Evolutionary conservation across 2,797 vertebrate species (phyloP).

Genomic region (Oreochromis mossambicus): DNA sequence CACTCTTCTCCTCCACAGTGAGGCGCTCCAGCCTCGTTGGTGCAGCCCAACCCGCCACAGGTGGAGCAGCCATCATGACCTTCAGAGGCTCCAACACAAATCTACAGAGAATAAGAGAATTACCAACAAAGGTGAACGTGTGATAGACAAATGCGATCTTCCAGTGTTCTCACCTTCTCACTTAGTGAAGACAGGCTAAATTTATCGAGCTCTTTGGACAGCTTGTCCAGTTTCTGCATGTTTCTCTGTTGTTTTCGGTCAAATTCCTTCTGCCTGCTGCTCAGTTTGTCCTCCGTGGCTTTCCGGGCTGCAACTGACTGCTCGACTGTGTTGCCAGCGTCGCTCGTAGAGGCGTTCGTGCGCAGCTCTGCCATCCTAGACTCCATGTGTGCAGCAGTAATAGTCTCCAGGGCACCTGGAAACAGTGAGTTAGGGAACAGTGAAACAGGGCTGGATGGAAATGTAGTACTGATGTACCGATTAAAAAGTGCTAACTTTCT

Average conservation of each 20-base stretch:
- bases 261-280: slow-evolving; percentile 76
- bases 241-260: slow-evolving; percentile 83
- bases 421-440: background rate
- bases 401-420: slow-evolving; percentile 88
- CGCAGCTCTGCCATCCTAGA: slow-evolving; percentile 80
- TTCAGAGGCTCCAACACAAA: slow-evolving; percentile 80
- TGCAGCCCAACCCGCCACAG: slow-evolving; percentile 87
- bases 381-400: slow-evolving; percentile 81
- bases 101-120: slow-evolving; percentile 64
- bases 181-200: slow-evolving; percentile 80
- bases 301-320: slow-evolving; percentile 75
- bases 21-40: slow-evolving; percentile 65
- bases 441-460: background rate
- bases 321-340: slow-evolving; percentile 69
- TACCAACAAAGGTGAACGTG: background rate
- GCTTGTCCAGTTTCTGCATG: slow-evolving; percentile 81
- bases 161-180: slow-evolving; percentile 77
- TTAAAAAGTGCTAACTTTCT: background rate
- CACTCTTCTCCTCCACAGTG: slow-evolving; percentile 89
- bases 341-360: slow-evolving; percentile 77
- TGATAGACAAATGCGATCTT: background rate
- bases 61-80: slow-evolving; percentile 75
- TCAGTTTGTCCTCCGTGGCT: slow-evolving; percentile 80
- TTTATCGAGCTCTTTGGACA: slow-evolving; percentile 80
- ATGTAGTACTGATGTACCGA: background rate